Evolutionary conservation across 1,140 invertebrate species (phyloP), one percentile per base, ranked within the genome.

Genomic region (Drosophila funebris): DNA sequence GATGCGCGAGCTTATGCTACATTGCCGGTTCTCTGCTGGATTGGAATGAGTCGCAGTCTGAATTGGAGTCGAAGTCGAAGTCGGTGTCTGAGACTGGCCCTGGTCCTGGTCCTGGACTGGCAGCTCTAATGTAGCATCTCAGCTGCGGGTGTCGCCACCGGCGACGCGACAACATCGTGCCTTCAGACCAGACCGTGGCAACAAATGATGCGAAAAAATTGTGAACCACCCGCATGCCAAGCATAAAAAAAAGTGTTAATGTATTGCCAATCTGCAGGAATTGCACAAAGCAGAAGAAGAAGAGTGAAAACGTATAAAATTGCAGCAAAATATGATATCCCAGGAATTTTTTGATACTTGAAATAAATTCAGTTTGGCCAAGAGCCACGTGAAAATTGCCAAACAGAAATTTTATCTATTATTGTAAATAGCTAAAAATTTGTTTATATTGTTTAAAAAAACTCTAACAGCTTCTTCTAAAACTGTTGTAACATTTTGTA

Each of bases 181-280:
- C 39, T 22, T 8, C 50, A 20, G 27, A 9, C 27, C 58, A 18
- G 63, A 52, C 52, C 22, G 24, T 14, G 61, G 46, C 63, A 78
- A 70, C 84, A 88, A 88, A 88, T 88, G 83, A 88, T 88, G 83
- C 83, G 83, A 88, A 71, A 88, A 76, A 58, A 64, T 52, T 57
- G 68, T 76, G 61, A 83, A 54, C 68, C 83, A 78, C 72, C 76
- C 80, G 82, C 82, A 53, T 62, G 52, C 37, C 60, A 63, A 31
- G 44, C 63, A 68, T 53, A 43, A 73, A 73, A 73, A 73, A 71
- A 72, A 87, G 78, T 88, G 76, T 83, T 88, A 88, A 88, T 88
- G 73, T 79, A 76, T 87, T 88, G 69, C 36, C 69, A 73, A 73
- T 68, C 69, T 73, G 41, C 52, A 52, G 44, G 27, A 67, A 67